Base-by-base conservation (phyloP, 2,888 invertebrate genomes). In the Leistus spinibarbis region DNA sequence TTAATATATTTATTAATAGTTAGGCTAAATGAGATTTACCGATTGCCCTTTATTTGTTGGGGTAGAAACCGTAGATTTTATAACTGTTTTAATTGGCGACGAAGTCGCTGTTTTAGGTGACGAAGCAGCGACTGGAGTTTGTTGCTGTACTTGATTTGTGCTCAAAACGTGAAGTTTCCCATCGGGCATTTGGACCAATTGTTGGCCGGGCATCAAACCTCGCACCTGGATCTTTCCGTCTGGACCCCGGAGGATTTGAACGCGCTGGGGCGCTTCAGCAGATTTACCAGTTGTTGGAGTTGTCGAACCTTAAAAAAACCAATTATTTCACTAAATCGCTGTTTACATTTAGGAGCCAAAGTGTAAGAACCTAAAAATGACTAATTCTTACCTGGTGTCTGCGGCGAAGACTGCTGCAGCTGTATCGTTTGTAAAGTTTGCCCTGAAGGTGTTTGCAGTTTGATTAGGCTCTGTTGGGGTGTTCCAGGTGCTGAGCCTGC, bases 221-320 rank as follows among this genome's bases (percentile, higher is more conserved):
- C 95, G 91, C 1, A 98, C 97, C 80, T 96, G 95, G 16, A 97
- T 88, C 86, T 96, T 96, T 22, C 97, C 97, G 85, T 96, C 96
- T 0, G 95, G 93, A 0, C 94, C 92, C 79, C 95, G 92, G 81
- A 96, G 91, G 79, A 98, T 95, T 88, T 97, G 97, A 13, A 98
- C 94, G 83, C 94, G 93, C 83, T 95, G 95, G 13, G 88, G 88
- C 22, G 86, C 81, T 23, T 86, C 85, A 2, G 83, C 80, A 10
- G 78, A 66, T 77, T 79, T 79, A 66, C 76, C 67, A 40, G 81
- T 40, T 40, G 40, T 40, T 40, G 40, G 40, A 40, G 40, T 40
- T 40, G 40, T 40, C 1, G 40, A 40, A 40, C 40, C 40, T 40
- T 40, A 60, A 2, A 20, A 60, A 19, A 4, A 60, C 19, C 1